Evolutionary conservation across 2,888 invertebrate species (phyloP).

Genomic region (Scaptomyza polygonia): DNA sequence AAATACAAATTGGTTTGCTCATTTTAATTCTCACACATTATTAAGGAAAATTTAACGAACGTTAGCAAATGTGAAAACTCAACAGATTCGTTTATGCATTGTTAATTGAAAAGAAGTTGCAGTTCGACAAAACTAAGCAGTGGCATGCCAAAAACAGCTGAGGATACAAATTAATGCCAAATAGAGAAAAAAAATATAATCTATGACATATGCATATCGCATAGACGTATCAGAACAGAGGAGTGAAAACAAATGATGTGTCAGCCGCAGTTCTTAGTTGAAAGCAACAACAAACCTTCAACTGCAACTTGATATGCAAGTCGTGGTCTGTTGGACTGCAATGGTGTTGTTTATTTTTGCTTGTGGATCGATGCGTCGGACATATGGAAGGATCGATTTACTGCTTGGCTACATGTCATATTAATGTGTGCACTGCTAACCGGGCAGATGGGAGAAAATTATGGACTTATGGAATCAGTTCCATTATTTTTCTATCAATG

Average conservation of each 20-base stretch:
- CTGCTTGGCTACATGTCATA: too few species aligned
- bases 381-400: too few species aligned
- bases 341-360: conserved; percentile 34
- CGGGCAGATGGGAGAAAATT: conserved; percentile 10
- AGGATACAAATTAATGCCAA: neutral
- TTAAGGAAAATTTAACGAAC: too few species aligned
- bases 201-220: conserved; percentile 79
- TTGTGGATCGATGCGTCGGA: conserved; percentile 29
- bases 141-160: conserved; percentile 57
- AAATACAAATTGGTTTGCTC: too few species aligned
- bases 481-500: conserved; percentile 44
- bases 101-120: too few species aligned
- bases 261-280: conserved; percentile 16
- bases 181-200: conserved; percentile 45
- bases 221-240: conserved; percentile 71
- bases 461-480: conserved; percentile 40
- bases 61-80: too few species aligned
- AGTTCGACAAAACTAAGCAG: too few species aligned
- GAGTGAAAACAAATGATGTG: conserved; percentile 60
- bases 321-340: conserved; percentile 32
- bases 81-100: too few species aligned
- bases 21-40: too few species aligned
- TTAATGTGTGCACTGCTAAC: conserved; percentile 57
- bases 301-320: conserved; percentile 70
- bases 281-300: conserved; percentile 4